Conservation (phyloP, 2,888 invertebrate genomes). For the Nomada flava region DNA sequence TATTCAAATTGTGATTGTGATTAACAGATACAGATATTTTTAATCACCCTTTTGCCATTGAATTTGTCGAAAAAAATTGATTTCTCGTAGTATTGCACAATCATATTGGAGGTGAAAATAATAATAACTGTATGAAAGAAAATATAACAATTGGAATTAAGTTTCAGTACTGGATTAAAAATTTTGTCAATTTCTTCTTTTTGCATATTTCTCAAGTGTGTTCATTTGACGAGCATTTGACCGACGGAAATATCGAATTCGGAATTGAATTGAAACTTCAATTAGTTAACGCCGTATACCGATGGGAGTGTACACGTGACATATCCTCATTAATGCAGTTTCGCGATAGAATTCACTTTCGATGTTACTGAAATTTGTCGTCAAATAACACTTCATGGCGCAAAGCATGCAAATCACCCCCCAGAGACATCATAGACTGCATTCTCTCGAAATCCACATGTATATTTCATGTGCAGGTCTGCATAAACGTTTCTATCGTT, state of each 20-base stretch:
- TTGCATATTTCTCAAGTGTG: not conserved
- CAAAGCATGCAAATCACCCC: constrained; percentile 53
- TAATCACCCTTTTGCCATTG: no score
- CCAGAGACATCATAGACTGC: constrained; percentile 35
- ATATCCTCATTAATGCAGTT: constrained; percentile 25
- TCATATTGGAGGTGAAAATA: no score
- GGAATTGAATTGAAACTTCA: not conserved
- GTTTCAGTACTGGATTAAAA: not conserved
- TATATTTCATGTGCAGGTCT: constrained; percentile 43
- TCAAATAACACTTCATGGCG: constrained; percentile 48
- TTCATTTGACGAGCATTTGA: not conserved
- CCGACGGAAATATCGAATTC: not conserved
- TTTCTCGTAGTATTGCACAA: no score
- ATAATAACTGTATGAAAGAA: no score
- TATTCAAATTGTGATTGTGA: no score
- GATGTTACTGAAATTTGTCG: constrained; percentile 46
- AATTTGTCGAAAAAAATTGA: no score
- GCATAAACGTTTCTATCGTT: constrained; percentile 19
- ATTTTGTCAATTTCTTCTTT: not conserved
- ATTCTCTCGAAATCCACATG: constrained; percentile 23
- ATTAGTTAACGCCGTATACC: not conserved
- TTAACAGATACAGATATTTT: no score
- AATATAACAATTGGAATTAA: not conserved
- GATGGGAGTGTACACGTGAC: not conserved
- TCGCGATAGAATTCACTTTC: constrained; percentile 31